Evolutionary conservation across 2,113 vertebrate genomes (phyloP).

Genomic region (Morone chrysops): DNA sequence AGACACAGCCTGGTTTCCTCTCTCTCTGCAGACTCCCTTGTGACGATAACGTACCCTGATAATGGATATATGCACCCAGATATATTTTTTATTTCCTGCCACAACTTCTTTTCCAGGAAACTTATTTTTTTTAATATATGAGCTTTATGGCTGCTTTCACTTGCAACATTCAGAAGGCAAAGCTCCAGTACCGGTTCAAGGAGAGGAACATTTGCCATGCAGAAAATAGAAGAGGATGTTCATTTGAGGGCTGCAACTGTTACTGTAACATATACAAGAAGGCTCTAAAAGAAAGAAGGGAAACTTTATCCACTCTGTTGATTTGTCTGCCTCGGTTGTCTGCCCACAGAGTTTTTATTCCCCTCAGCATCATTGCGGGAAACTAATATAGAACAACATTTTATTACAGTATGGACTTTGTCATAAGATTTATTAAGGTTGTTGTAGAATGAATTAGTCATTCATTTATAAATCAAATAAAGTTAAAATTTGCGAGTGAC

Average conservation of each 20-base stretch:
- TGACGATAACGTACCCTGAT: conserved; percentile 78
- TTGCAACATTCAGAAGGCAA: conserved; percentile 59
- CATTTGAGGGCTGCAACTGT: conserved; percentile 38
- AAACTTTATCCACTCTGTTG: conserved; percentile 43
- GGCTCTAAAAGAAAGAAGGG: conserved; percentile 10
- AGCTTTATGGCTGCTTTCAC: conserved; percentile 70
- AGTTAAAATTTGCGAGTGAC: conserved; percentile 8
- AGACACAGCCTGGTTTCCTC: conserved; percentile 63
- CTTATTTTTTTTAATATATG: conserved; percentile 64
- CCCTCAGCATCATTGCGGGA: conserved; percentile 10
- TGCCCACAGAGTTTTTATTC: conserved; percentile 39
- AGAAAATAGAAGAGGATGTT: conserved; percentile 47
- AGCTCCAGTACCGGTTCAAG: conserved; percentile 44
- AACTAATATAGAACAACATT: conserved; percentile 17
- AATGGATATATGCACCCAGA: conserved; percentile 80
- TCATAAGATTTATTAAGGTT: background rate
- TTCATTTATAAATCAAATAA: conserved; percentile 2
- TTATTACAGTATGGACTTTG: background rate
- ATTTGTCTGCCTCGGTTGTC: conserved; percentile 29
- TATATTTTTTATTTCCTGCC: conserved; percentile 81
- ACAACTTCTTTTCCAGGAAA: conserved; percentile 74
- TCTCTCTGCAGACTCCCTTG: conserved; percentile 67
- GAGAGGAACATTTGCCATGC: conserved; percentile 42
- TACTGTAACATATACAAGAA: conserved; percentile 35
- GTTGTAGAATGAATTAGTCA: background rate